Evolutionary conservation across 2,888 invertebrate genomes (phyloP), one percentile per base, ranked within the genome.

Genomic region (Tubulanus polymorphus): DNA sequence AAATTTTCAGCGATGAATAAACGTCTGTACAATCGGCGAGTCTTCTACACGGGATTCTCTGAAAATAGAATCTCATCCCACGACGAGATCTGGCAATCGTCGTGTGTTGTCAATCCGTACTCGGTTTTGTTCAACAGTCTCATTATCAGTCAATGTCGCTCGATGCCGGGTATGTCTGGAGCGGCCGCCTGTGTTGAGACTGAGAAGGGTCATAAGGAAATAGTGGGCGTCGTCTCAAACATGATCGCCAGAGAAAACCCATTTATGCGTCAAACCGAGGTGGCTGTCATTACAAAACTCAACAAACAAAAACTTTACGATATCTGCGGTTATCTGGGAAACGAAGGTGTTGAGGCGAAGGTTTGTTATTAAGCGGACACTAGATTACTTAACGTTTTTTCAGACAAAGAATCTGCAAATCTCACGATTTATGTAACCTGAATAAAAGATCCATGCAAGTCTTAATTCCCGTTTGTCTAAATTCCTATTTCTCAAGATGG

Each of bases 151-250:
- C 61, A 68, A 29, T 73, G 74, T 57, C 70, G 71, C 47, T 64
- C 72, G 0, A 61, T 65, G 1, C 58, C 60, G 26, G 73, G 74
- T 6, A 70, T 69, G 57, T 73, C 73, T 3, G 74, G 74, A 1
- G 67, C 74, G 1, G 68, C 73, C 0, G 65, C 70, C 2, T 69
- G 68, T 48, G 58, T 67, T 15, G 63, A 64, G 37, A 67, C 67
- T 48, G 60, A 61, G 5, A 53, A 63, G 25, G 61, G 66, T n/a
- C 65, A 64, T 1, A 59, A 61, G 49, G 63, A 64, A 41, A 68
- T 74, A 26, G 63, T 73, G n/a, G 74, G 74, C 1, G 53, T 74
- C 5, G 55, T 74, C 18, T 72, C 74, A n/a, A 69, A 66, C 56
- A 63, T 63, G n/a, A 57, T 65, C 28, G 61, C 61, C 1, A 53